A percentile compares a stretch with the other conserved stretches of the same genome.
phyloP scores from a whole-genome alignment of 92 coral and sea anemone genomes.

The Actinernus sp. region DNA sequence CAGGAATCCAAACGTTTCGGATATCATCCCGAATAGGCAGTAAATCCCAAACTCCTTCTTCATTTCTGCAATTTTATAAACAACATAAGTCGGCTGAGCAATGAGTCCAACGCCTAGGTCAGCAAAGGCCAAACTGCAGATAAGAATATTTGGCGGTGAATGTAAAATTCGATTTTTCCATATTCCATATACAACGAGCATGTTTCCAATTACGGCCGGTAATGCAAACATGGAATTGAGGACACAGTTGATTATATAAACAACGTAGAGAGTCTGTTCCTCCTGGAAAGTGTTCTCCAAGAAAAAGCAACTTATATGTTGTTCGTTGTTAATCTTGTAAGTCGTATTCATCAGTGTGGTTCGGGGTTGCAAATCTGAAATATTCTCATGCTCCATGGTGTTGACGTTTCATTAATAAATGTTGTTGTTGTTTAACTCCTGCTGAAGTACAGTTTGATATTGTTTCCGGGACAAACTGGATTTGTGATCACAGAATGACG shows the following conservation, averaged over 20 bases:
- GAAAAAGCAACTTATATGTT: slow-evolving; percentile 1
- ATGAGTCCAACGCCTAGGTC: not conserved
- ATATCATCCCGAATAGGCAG: not conserved
- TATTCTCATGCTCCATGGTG: too few relatives aligned
- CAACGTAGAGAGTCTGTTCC: not conserved
- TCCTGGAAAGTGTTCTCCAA: not conserved
- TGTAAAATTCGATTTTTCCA: not conserved
- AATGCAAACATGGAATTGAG: not conserved
- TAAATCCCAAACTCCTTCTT: not conserved
- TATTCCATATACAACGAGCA: not conserved
- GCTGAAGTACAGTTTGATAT: too few relatives aligned
- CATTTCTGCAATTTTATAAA: not conserved
- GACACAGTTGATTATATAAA: not conserved
- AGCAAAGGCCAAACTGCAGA: not conserved
- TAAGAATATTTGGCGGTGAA: not conserved
- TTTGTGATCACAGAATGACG: too few relatives aligned
- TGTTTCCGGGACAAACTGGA: too few relatives aligned
- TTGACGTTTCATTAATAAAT: too few relatives aligned
- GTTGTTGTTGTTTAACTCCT: too few relatives aligned
- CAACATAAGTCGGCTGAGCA: not conserved
- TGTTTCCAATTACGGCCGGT: not conserved
- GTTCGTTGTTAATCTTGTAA: too few relatives aligned
- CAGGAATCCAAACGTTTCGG: slow-evolving; percentile 2
- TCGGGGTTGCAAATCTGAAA: too few relatives aligned
- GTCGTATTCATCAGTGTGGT: too few relatives aligned